Percentiles rank a stretch among this genome's conserved stretches.
Evolutionary conservation across 1,140 invertebrate species (phyloP).

Genomic region (Manduca sexta): DNA sequence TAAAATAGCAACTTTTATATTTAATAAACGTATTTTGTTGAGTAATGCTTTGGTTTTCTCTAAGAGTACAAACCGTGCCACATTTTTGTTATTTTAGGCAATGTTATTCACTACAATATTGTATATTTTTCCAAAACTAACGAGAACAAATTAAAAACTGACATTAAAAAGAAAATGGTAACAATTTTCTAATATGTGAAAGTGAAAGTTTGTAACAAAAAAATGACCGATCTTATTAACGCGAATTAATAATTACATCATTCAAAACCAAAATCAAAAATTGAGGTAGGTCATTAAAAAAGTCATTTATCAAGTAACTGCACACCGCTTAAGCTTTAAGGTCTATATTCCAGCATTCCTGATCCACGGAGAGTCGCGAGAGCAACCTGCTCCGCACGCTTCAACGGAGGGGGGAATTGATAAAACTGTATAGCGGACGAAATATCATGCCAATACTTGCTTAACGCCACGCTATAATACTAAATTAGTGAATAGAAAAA

Average conservation of each 20-base stretch:
- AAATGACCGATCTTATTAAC: no score
- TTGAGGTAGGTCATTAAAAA: no score
- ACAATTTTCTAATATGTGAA: background rate
- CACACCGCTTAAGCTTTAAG: slow-evolving; percentile 42
- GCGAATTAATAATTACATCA: background rate
- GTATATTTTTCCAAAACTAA: background rate
- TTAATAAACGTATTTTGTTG: no score
- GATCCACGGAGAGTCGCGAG: slow-evolving; percentile 24
- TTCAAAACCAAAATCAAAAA: background rate
- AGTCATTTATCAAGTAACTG: no score
- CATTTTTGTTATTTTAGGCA: no score
- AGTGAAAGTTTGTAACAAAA: no score
- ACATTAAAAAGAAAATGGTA: no score
- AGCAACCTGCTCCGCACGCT: slow-evolving; percentile 26
- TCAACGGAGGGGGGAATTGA: slow-evolving; percentile 44
- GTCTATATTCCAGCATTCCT: slow-evolving; percentile 52
- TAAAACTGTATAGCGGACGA: slow-evolving; percentile 58
- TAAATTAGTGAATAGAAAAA: slow-evolving; percentile 40
- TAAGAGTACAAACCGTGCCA: no score
- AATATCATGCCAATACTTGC: slow-evolving; percentile 49
- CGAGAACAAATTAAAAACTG: background rate
- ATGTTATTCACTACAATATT: no score
- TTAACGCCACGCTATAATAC: slow-evolving; percentile 59
- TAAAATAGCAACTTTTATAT: no score
- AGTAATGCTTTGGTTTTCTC: no score